Evolutionary conservation across 2,888 invertebrate species (phyloP), one percentile per base, ranked within the genome.

Genomic region (Salpingus planirostris): DNA sequence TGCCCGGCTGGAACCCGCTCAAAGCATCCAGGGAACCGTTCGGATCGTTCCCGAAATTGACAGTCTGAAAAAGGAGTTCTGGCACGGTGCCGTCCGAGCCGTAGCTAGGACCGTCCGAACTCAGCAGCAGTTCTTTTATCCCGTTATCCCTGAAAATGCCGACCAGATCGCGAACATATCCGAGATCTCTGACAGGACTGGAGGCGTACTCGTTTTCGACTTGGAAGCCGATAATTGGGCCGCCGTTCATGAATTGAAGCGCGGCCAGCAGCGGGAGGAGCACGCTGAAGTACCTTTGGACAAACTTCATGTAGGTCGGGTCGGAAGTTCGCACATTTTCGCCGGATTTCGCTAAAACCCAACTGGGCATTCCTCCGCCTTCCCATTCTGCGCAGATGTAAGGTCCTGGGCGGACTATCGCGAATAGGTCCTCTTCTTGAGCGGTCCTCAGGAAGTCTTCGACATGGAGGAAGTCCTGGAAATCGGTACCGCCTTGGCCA

Each of bases 331-430:
- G 22, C 3, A 34, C 12, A 23, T 31, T 25, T 8, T 29, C 59
- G 15, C 46, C 41, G 13, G 70, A 68, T n/a, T n/a, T n/a, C 18
- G 64, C 33, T 5, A 57, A 35, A n/a, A 57, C 31, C 49, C 53
- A 57, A 33, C 49, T 47, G 1, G 62, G 60, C 18, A 61, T 40
- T 3, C 65, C 64, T 13, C 65, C 65, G 36, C 59, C 63, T 38
- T 93, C 92, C 64, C 90, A 78, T 67, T 95, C 93, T 8, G 85
- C 89, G 60, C 90, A 90, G 47, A 93, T 91, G 52, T 89, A 95
- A 0, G 93, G 93, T 0, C 93, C 93, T 0, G 88, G 80, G 13
- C 93, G 68, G 1, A 93, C 64, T 27, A 92, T 73, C 1, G 90
- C 88, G 13, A 80, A 64, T 21, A 95, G 65, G 36, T 80, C 86